Conservation (phyloP, 2,797 vertebrate species). For the Sebastes nivosus region DNA sequence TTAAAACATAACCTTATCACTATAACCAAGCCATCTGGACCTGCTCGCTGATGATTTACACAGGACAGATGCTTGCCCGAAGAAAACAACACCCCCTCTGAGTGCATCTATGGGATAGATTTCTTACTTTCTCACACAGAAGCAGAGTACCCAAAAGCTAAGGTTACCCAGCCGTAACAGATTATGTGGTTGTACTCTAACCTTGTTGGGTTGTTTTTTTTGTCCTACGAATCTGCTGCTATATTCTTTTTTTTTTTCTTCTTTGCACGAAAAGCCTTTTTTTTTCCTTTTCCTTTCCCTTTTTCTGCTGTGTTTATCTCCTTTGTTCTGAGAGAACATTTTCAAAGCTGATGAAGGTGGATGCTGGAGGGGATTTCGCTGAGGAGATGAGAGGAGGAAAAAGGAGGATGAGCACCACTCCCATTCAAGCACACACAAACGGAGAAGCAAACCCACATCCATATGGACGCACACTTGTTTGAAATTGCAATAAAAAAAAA, state of each 20-base stretch:
- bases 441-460: conserved; percentile 8
- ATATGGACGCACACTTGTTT: conserved; percentile 44
- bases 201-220: conserved; percentile 19
- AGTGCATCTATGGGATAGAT: neutral
- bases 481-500: conserved; percentile 43
- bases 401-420: conserved; percentile 3
- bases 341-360: conserved; percentile 62
- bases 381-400: conserved; percentile 48
- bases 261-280: neutral
- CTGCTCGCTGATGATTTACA: conserved; percentile 43
- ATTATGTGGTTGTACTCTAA: conserved; percentile 18
- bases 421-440: neutral
- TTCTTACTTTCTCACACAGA: conserved; percentile 9
- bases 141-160: conserved; percentile 1
- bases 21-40: conserved; percentile 42
- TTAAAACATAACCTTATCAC: conserved; percentile 40
- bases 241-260: neutral
- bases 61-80: conserved; percentile 51
- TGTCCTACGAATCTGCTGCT: conserved; percentile 20
- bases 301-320: conserved; percentile 44
- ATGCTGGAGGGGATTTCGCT: conserved; percentile 54
- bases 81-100: conserved; percentile 17
- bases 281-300: neutral
- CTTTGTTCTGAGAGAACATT: conserved; percentile 55
- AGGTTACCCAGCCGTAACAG: conserved; percentile 17